Conservation (phyloP, 2,888 invertebrate species). For the Amphimallon solstitiale region DNA sequence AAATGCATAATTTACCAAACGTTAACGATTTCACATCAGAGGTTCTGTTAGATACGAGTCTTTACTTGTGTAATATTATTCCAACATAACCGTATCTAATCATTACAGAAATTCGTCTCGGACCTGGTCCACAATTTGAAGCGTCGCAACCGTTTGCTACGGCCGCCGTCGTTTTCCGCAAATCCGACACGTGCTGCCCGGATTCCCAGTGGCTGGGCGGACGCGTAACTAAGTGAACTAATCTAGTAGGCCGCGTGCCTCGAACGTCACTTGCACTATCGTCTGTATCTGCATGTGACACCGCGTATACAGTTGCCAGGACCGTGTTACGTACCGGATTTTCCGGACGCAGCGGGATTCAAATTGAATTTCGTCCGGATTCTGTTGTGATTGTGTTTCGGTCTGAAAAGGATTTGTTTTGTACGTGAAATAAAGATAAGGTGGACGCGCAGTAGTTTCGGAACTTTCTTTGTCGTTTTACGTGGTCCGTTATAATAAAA, state of each 20-base stretch:
- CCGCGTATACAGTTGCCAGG: conserved; percentile 42
- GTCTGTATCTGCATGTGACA: conserved; percentile 49
- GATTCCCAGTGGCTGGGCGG: conserved; percentile 41
- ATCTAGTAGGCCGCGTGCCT: conserved; percentile 50
- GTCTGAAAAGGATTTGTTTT: neutral
- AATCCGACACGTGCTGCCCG: conserved; percentile 38
- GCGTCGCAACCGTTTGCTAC: neutral
- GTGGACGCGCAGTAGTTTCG: neutral
- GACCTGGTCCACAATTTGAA: neutral
- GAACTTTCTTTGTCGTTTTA: neutral
- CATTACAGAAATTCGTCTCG: conserved; percentile 8
- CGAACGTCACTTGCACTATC: conserved; percentile 45
- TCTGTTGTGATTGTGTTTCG: neutral
- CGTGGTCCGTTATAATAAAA: neutral
- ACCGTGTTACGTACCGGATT: conserved; percentile 31
- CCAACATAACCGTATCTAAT: conserved; percentile 3
- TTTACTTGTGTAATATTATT: conserved; percentile 23
- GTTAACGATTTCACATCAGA: too few species aligned
- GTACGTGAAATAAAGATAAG: too few species aligned
- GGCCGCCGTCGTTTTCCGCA: neutral
- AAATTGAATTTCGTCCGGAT: conserved; percentile 17
- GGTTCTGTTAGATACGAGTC: too few species aligned
- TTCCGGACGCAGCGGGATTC: conserved; percentile 8
- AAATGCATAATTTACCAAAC: too few species aligned
- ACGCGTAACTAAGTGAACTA: conserved; percentile 50